A percentile compares a stretch with the other conserved stretches of the same genome.
These are phyloP conservation scores for cat (Felis catus) DNA, from an alignment of 2,113 vertebrate genomes.

Conservation along the genomic window F.catus_Fca126_mat1.0 CM031425.1:30662501-30663000, in stretches of 20 bases:
- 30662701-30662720: neutral
- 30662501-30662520: neutral
- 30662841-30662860: too few species aligned
- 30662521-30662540: neutral
- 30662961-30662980: neutral
- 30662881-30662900: too few species aligned
- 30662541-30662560: neutral
- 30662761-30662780: too few species aligned
- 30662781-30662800: too few species aligned
- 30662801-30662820: too few species aligned
- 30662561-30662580: neutral
- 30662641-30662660: neutral
- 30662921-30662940: neutral
- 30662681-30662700: neutral
- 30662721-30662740: neutral
- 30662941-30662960: neutral
- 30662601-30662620: neutral
- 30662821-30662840: too few species aligned
- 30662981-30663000: neutral
- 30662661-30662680: neutral
- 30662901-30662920: too few species aligned
- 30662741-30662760: too few species aligned
- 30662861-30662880: too few species aligned
- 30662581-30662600: neutral
- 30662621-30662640: neutral